A percentile compares a stretch with the other conserved stretches of the same genome.
phyloP scores from a whole-genome alignment of 2,888 invertebrate genomes.

The Phrixothrix hirtus region DNA sequence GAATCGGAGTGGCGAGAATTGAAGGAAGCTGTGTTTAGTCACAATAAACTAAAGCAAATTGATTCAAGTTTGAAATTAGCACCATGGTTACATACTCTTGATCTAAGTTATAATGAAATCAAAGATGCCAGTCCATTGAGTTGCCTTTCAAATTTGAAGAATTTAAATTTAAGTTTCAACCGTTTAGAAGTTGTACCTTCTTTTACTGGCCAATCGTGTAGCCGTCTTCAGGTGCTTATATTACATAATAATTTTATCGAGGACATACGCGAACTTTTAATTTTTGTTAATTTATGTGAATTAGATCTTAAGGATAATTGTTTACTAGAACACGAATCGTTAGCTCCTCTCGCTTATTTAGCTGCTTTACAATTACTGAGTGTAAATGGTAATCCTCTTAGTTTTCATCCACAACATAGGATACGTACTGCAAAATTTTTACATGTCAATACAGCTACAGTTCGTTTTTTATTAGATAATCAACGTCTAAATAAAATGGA shows the following conservation, averaged over 20 bases:
- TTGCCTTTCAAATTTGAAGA: constrained; percentile 64
- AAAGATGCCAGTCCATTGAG: constrained; percentile 60
- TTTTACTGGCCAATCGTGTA: constrained; percentile 61
- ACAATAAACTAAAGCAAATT: constrained; percentile 60
- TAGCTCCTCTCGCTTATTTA: constrained; percentile 61
- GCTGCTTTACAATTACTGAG: constrained; percentile 61
- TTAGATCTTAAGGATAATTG: constrained; percentile 68
- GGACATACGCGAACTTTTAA: constrained; percentile 60
- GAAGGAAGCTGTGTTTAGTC: constrained; percentile 61
- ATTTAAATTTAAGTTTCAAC: constrained; percentile 68
- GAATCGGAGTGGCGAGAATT: constrained; percentile 67
- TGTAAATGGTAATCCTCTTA: constrained; percentile 66
- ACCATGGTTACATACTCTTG: constrained; percentile 65
- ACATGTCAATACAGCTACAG: constrained; percentile 59
- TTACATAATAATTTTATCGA: constrained; percentile 68
- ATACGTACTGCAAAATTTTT: constrained; percentile 60
- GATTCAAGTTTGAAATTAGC: constrained; percentile 64
- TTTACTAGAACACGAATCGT: constrained; percentile 62
- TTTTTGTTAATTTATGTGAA: constrained; percentile 61
- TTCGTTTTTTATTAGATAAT: constrained; percentile 62
- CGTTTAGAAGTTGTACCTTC: constrained; percentile 61
- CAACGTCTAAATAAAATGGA: constrained; percentile 60
- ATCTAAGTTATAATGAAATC: constrained; percentile 68
- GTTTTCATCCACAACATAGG: constrained; percentile 65
- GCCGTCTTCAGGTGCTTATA: constrained; percentile 58